Base-by-base conservation (phyloP, 2,888 invertebrate genomes). In the Melieria picta region DNA sequence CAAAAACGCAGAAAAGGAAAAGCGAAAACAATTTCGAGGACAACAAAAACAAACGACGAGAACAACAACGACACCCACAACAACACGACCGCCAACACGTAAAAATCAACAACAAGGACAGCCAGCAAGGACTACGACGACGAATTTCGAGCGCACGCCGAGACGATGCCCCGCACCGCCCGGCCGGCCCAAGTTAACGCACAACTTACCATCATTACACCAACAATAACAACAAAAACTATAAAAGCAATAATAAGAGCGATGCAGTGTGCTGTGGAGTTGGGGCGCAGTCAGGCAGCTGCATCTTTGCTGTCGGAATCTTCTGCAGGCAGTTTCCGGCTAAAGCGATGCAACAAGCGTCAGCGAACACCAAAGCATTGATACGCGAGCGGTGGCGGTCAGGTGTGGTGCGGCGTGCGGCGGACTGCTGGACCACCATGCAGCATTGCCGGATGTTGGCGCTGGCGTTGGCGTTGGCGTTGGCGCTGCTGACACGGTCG, bases 11-110 rank as follows among this genome's bases (percentile, higher is more conserved):
- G n/a, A 52, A 52, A 52, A 52, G 52, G 13, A 58, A 57, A 9
- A 48, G 47, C 10, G 60, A 67, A 61, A 69, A 69, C 71, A 57
- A 55, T 71, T 71, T 65, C 63, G 66, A 71, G 66, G 58, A 71
- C 71, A 71, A 58, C 58, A 66, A 55, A 45, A 43, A 52, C 52
- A 43, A 47, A 67, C 58, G 43, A 60, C 60, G 65, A 30, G 4
- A 4, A 57, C 13, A 7, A 13, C 57, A 57, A 13, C 42, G 13
- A 48, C 57, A 62, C 42, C 60, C 42, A 48, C 55, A 69, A 65
- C 45, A 64, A 56, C 13, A 52, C n/a, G 7, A 52, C 52, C 11
- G 52, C 56, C 30, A 30, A 30, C 30, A 30, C 30, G 30, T 2
- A 30, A 30, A 30, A 30, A 30, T 30, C 30, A 30, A 30, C 30